Evolutionary conservation across 2,797 vertebrate species (phyloP), one percentile per base, ranked within the genome.

Genomic region (Poeciliopsis paucimaculata): DNA sequence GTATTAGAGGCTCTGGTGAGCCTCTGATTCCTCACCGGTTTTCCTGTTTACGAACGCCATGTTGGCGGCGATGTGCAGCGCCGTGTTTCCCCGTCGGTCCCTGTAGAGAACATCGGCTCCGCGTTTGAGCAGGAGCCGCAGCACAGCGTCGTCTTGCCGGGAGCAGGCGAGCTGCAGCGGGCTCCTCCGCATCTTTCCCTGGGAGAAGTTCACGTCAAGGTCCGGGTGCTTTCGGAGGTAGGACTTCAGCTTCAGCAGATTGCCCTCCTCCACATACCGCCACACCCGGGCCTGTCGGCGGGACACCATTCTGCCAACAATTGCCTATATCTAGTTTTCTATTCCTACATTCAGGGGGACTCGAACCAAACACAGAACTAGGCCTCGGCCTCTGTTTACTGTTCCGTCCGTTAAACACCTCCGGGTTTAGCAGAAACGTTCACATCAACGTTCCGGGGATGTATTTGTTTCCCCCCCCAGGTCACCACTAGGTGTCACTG

Each of bases 91-190:
- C 15, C 83, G 90, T 0, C 68, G 82, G 84, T 97, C 96, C 45
- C 16, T 85, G 39, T 75, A 84, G 2, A 95, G 87, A 1, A 95
- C 94, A 73, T 96, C 92, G 13, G 95, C 96, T 75, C 96, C 96
- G 3, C 96, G 93, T 18, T 94, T 84, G 43, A 98, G 88, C 74
- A 98, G 93, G 62, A 98, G 91, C 77, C 94, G 92, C 64, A 97
- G 86, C 26, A 91, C 89, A 0, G 93, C 94, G 88, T 96, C 95
- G 55, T 97, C 95, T 0, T 93, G 93, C n/a, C 80, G 93, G 23
- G 88, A 79, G 53, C 96, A 97, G 84, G 95, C 95, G 16, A 95
- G 68, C 23, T 97, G 97, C 55, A 98, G 90, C 3, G 95, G 96
- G 70, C 95, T 95, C 84, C 96, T 94, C 66, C 89, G 91, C 76